These are phyloP conservation scores for Bolborhynchus lineola DNA, from an alignment of 2,113 vertebrate species.

Conservation along the genomic window DNA sequence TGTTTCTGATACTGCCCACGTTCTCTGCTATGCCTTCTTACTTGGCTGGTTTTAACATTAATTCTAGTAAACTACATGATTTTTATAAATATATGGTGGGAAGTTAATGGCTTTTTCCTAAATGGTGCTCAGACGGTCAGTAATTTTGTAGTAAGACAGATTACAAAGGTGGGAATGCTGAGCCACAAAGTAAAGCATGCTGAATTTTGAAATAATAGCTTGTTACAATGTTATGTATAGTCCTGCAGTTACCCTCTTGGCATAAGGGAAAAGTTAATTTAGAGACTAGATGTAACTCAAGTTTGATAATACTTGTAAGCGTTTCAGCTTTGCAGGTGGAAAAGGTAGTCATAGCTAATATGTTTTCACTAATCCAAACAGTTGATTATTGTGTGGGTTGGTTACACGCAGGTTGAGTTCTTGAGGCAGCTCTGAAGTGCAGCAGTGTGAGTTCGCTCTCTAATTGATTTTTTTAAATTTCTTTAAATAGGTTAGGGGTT, in stretches of 20 bases:
- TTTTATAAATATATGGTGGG: fast-evolving
- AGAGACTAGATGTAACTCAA: not conserved
- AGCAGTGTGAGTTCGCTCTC: not conserved
- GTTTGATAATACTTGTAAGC: not conserved
- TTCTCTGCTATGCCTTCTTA: not conserved
- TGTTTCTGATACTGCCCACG: not conserved
- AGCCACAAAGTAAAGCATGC: not conserved
- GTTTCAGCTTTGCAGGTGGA: not conserved
- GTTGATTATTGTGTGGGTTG: not conserved
- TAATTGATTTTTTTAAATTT: not conserved
- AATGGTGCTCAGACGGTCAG: not conserved
- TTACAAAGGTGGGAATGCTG: not conserved
- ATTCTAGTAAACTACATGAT: not conserved
- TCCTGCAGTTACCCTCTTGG: not conserved
- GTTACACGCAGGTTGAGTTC: not conserved
- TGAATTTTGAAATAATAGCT: not conserved
- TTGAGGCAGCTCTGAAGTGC: not conserved
- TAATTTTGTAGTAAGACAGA: not conserved
- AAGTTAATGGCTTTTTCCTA: not conserved
- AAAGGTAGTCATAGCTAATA: not conserved
- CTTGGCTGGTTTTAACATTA: not conserved
- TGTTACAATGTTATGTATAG: not conserved
- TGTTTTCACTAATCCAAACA: not conserved
- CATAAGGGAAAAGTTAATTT: not conserved
- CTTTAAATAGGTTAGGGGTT: conserved; percentile 79